Base-by-base conservation (phyloP, 1,140 invertebrate genomes). In the Apis cerana region DNA sequence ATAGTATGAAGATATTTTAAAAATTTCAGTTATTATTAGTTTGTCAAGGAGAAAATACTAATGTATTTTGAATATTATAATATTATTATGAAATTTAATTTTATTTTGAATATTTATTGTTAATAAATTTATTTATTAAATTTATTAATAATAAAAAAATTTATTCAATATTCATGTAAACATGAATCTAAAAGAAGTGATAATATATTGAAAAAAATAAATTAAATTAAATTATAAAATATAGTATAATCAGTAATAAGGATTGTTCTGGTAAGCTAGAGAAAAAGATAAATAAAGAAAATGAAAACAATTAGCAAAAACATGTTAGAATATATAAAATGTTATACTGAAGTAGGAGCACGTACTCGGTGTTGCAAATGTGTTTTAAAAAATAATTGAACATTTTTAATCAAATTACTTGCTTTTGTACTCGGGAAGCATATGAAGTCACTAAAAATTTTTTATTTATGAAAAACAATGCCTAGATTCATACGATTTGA, bases 21-120 rank as follows among this genome's bases (percentile, higher is more conserved):
- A 68, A 68, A 3, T 68, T 68, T 12, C 21, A 48, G 10, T 68
- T 68, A 23, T 48, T 68, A 68, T 68, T 68, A 67, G 33, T 68
- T 17, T 21, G 65, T 43, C 33, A 13, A 33, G 2, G 48, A 48
- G 13, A 68, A 68, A 67, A 1, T 67, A 13, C 5, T 48, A 68
- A 17, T 65, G 62, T 10, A 65, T 48, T 68, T n/a, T 68, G 5
- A 10, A 43, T 13, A 68, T 68, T 9, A 21, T 43, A 48, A 68
- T 48, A 68, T n/a, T n/a, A 68, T 68, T 12, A 4, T 21, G 19
- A 68, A 33, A 33, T 23, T 61, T 2, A n/a, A 21, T 27, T 65
- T 33, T 17, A 19, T 65, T 10, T 65, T 43, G 21, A 21, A 15
- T 21, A 58, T 21, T n/a, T 58, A 11, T 58, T 21, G 21, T 61